Conservation (phyloP, 2,797 vertebrate species). For the Danio tinwini region DNA sequence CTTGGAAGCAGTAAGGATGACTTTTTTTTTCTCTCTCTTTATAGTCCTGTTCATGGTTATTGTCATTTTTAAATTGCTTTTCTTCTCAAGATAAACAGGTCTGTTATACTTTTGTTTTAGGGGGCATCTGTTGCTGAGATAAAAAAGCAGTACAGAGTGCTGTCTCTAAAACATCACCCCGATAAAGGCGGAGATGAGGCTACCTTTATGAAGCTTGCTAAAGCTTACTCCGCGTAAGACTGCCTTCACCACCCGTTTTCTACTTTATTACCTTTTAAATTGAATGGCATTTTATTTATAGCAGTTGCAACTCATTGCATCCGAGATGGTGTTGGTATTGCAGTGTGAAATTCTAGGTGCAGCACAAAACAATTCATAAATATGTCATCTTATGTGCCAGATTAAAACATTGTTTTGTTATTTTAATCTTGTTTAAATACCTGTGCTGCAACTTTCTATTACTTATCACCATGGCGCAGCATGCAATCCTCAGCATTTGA, state of each 20-base stretch:
- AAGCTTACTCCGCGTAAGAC: constrained; percentile 95
- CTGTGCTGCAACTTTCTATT: neutral
- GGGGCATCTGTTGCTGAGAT: constrained; percentile 91
- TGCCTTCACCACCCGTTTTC: neutral
- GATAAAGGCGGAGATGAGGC: constrained; percentile 97
- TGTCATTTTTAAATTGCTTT: neutral
- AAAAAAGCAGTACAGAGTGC: constrained; percentile 93
- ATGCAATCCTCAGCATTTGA: neutral
- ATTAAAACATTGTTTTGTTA: neutral
- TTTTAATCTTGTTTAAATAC: constrained; percentile 11
- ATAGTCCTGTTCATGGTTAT: neutral
- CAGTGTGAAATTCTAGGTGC: neutral
- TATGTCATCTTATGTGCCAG: neutral
- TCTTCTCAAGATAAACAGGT: neutral
- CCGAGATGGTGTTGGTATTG: neutral
- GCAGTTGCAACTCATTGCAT: neutral
- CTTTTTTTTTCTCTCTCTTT: neutral
- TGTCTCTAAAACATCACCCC: constrained; percentile 93
- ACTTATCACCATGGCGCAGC: neutral
- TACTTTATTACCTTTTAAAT: constrained; percentile 13
- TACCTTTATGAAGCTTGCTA: constrained; percentile 97
- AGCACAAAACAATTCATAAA: neutral
- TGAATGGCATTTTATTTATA: constrained; percentile 33
- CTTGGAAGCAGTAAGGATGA: constrained; percentile 90
- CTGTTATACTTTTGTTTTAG: constrained; percentile 67